Evolutionary conservation across 2,888 invertebrate species (phyloP).

Genomic region (Quadriops clusia): DNA sequence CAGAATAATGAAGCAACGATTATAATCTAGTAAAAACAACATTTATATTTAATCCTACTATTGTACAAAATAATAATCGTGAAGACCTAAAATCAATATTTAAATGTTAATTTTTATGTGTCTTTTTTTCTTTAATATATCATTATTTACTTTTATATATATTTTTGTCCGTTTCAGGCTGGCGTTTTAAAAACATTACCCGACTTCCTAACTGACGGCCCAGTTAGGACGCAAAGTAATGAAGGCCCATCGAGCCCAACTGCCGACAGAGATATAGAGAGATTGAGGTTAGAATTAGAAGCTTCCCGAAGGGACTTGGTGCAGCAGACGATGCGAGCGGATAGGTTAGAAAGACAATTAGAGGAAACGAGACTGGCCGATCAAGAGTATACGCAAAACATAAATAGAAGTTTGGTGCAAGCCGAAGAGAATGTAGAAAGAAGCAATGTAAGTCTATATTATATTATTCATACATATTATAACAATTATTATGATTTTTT

Average conservation of each 20-base stretch:
- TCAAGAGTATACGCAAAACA: conserved; percentile 41
- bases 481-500: conserved; percentile 5
- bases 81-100: too few species aligned
- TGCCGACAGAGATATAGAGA: conserved; percentile 36
- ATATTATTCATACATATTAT: conserved; percentile 3
- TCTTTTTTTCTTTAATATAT: too few species aligned
- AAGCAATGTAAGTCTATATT: conserved; percentile 39
- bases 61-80: too few species aligned
- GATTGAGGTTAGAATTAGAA: conserved; percentile 45
- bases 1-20: too few species aligned
- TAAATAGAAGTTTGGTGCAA: conserved; percentile 45
- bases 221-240: conserved; percentile 37
- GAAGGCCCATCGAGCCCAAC: conserved; percentile 26
- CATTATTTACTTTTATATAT: too few species aligned
- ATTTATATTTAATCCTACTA: too few species aligned
- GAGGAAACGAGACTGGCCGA: conserved; percentile 41
- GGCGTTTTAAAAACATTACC: conserved; percentile 48
- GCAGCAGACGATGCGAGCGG: conserved; percentile 42
- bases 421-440: conserved; percentile 46
- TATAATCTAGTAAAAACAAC: too few species aligned
- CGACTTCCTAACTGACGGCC: conserved; percentile 61
- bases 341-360: conserved; percentile 43
- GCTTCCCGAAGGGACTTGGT: conserved; percentile 40
- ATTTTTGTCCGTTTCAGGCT: conserved; percentile 28
- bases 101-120: too few species aligned